phyloP scores from a whole-genome alignment of 2,888 invertebrate species.

The Xylophagus ater region DNA sequence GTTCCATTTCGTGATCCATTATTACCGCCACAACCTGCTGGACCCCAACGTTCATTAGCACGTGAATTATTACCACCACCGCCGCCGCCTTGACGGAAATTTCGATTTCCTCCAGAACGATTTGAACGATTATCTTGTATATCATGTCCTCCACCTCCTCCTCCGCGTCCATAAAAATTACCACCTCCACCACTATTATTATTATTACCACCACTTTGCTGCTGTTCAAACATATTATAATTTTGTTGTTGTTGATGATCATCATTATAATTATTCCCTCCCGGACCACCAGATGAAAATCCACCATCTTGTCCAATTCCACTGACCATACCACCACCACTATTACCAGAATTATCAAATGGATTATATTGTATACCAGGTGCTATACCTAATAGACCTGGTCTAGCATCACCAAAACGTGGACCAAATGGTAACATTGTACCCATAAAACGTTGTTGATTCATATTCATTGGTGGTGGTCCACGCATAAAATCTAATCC shows the following conservation, averaged over 20 bases:
- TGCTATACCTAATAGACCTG: slow-evolving; percentile 48
- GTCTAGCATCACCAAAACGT: slow-evolving; percentile 39
- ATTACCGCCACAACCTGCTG: slow-evolving; percentile 2
- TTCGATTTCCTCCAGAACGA: too few species aligned
- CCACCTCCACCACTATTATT: not conserved
- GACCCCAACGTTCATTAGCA: slow-evolving; percentile 9
- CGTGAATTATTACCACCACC: slow-evolving; percentile 4
- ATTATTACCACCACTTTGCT: not conserved
- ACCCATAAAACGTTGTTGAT: not conserved
- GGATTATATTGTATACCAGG: slow-evolving; percentile 36
- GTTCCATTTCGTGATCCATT: not conserved
- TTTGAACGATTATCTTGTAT: too few species aligned
- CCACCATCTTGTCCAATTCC: slow-evolving; percentile 41
- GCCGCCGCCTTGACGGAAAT: slow-evolving; percentile 7
- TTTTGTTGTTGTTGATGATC: slow-evolving; percentile 33
- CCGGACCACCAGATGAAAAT: slow-evolving; percentile 38
- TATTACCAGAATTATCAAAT: slow-evolving; percentile 38
- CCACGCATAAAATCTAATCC: slow-evolving; percentile 26
- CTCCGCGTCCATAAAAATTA: slow-evolving; percentile 1
- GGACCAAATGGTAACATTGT: slow-evolving; percentile 10
- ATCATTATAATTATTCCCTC: slow-evolving; percentile 34
- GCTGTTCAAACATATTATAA: slow-evolving; percentile 22
- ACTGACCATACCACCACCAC: slow-evolving; percentile 19
- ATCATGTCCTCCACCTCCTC: slow-evolving; percentile 8
- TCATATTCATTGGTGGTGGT: slow-evolving; percentile 25